Base-by-base conservation (phyloP, 1,140 invertebrate species). In the Bradynema listronoti region DNA sequence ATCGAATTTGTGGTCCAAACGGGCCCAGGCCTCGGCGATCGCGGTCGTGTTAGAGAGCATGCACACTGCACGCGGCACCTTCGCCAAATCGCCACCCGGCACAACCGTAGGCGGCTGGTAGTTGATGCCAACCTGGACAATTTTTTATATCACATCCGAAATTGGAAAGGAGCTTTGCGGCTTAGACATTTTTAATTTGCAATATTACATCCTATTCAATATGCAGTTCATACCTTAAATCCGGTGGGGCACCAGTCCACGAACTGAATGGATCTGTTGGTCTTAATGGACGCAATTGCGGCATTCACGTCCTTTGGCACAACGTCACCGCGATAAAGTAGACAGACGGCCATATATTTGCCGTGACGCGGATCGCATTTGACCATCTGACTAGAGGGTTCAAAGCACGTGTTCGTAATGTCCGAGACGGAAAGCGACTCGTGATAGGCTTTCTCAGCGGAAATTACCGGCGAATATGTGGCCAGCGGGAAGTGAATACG, bases 401-500 rank as follows among this genome's bases (percentile, higher is more conserved):
- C 76, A 42, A 76, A 76, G 43, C 73, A 76, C 45, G 61, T 63
- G 39, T 78, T 58, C n/a, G 74, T 77, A 34, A 77, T 77, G 11
- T 77, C 75, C 25, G 54, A 27, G 7, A 81, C 80, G 4, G 77
- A 52, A 58, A 53, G 50, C 52, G n/a, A 68, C 68, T 61, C 73
- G 78, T 87, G 87, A 82, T 87, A 88, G 24, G 87, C 87, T 80
- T 88, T 88, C 79, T 88, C 88, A 52, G 86, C 85, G 0, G 86
- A 87, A 77, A 89, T 87, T 71, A 89, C 86, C 58, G 79, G 65
- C 41, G 75, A 66, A 63, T 73, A 78, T 27, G 70, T 41, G 47
- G 86, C 78, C 11, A 71, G 51, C 11, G 68, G n/a, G 68, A 51
- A 71, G 34, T 69, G 66, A 30, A 87, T 87, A 78, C 86, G 83